Percentiles rank a stretch among this genome's conserved stretches.
These are phyloP conservation scores for Andricus grossulariae DNA, from an alignment of 1,140 invertebrate species.

Conservation along the genomic window DNA sequence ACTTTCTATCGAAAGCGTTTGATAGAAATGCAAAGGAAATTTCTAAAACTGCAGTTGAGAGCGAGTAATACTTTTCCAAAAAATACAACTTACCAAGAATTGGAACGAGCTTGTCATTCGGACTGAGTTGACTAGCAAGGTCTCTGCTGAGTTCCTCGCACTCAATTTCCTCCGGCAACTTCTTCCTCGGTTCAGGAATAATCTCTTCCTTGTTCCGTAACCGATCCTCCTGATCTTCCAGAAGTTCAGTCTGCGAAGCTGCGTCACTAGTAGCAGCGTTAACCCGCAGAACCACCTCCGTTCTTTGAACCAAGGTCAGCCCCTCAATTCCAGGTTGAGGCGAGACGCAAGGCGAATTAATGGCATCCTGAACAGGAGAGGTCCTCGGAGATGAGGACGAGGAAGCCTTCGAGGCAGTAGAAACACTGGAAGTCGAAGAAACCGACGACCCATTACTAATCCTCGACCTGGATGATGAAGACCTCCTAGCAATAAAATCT, in stretches of 20 bases:
- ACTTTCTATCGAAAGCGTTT: too few relatives aligned
- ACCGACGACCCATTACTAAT: conserved; percentile 43
- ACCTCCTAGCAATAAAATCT: conserved; percentile 50
- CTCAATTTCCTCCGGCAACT: conserved; percentile 86
- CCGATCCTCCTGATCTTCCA: conserved; percentile 49
- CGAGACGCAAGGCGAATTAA: conserved; percentile 63
- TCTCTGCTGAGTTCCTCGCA: conserved; percentile 86
- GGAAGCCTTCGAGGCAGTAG: conserved; percentile 55
- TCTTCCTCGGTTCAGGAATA: conserved; percentile 72
- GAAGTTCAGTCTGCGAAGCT: conserved; percentile 79
- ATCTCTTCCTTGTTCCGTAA: conserved; percentile 46
- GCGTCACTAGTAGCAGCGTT: conserved; percentile 79
- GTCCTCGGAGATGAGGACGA: conserved; percentile 61
- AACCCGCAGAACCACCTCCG: conserved; percentile 79
- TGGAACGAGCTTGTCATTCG: conserved; percentile 82
- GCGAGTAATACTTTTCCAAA: not conserved
- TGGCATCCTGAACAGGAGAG: conserved; percentile 52
- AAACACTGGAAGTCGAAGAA: conserved; percentile 56
- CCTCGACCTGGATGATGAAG: conserved; percentile 47
- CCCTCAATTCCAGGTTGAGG: conserved; percentile 74
- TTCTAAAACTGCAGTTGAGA: not conserved
- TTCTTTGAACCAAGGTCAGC: conserved; percentile 78
- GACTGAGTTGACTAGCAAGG: conserved; percentile 82
- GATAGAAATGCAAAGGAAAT: too few relatives aligned
- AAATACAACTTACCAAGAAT: conserved; percentile 79